These are phyloP conservation scores for Arion vulgaris DNA, from an alignment of 1,140 invertebrate species.

Conservation along the genomic window DNA sequence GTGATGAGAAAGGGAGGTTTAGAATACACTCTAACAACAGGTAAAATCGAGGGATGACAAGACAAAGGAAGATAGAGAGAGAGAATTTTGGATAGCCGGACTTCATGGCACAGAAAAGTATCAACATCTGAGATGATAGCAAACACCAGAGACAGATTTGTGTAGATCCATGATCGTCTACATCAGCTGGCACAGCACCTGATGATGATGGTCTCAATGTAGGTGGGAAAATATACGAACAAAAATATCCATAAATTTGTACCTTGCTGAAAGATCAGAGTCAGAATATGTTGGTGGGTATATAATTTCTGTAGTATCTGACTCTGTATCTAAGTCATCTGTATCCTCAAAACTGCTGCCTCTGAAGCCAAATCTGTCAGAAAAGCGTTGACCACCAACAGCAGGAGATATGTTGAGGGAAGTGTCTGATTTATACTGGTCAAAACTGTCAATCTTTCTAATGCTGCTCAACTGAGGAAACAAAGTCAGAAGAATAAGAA, in stretches of 20 bases:
- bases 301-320: slow-evolving; percentile 57
- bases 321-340: slow-evolving; percentile 52
- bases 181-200: no score
- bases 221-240: background rate
- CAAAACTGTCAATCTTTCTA: background rate
- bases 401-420: background rate
- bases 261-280: slow-evolving; percentile 53
- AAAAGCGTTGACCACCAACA: background rate
- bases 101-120: no score
- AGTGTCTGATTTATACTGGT: slow-evolving; percentile 17
- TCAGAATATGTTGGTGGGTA: slow-evolving; percentile 61
- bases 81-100: no score
- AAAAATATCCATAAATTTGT: background rate
- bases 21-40: no score
- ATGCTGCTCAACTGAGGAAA: background rate
- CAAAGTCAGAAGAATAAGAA: background rate
- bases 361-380: slow-evolving; percentile 13
- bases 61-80: no score
- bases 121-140: no score
- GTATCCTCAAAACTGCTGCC: slow-evolving; percentile 49
- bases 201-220: no score
- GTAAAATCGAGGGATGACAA: no score
- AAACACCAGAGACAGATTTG: no score
- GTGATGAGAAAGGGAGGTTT: no score
- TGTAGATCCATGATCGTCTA: no score